These are phyloP conservation scores for Anabas testudineus DNA, from an alignment of 2,797 vertebrate species.

Conservation along the genomic window DNA sequence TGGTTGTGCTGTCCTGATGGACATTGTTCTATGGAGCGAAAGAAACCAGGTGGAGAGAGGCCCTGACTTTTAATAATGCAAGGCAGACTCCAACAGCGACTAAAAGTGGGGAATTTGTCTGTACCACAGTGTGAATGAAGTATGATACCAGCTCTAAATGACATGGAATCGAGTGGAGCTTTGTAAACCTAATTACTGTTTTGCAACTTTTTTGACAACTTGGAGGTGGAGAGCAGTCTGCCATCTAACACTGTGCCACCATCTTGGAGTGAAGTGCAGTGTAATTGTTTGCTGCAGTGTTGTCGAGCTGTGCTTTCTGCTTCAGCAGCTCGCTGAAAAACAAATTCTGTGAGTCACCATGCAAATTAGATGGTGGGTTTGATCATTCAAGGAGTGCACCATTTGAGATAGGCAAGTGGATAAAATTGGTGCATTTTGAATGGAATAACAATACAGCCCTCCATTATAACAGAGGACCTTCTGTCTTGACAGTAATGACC, in stretches of 20 bases:
- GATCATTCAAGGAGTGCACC: conserved; percentile 32
- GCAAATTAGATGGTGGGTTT: conserved; percentile 52
- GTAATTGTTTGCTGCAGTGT: conserved; percentile 30
- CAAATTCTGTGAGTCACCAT: conserved; percentile 46
- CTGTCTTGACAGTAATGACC: conserved; percentile 54
- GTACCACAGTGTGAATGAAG: conserved; percentile 12
- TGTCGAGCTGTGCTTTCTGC: conserved; percentile 31
- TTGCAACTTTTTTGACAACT: conserved; percentile 16
- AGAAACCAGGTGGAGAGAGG: conserved; percentile 41
- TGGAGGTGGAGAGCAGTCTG: conserved; percentile 22
- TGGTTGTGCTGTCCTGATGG: conserved; percentile 32
- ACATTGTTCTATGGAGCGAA: conserved; percentile 45
- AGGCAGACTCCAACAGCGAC: conserved; percentile 15
- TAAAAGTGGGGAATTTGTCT: conserved; percentile 38
- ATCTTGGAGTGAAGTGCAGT: conserved; percentile 28
- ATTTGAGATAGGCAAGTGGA: conserved; percentile 20
- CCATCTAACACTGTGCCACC: conserved; percentile 17
- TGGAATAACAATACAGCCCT: conserved; percentile 35
- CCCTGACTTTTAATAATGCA: conserved; percentile 57
- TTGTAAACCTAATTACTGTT: conserved; percentile 15
- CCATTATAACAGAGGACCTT: conserved; percentile 33
- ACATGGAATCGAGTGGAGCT: conserved; percentile 17
- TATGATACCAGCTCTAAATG: conserved; percentile 12
- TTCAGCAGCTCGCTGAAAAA: conserved; percentile 21
- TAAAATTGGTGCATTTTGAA: conserved; percentile 42